Percentiles rank a stretch among this genome's conserved stretches.
phyloP scores from a whole-genome alignment of 2,113 vertebrate species.

The Pipa parva region DNA sequence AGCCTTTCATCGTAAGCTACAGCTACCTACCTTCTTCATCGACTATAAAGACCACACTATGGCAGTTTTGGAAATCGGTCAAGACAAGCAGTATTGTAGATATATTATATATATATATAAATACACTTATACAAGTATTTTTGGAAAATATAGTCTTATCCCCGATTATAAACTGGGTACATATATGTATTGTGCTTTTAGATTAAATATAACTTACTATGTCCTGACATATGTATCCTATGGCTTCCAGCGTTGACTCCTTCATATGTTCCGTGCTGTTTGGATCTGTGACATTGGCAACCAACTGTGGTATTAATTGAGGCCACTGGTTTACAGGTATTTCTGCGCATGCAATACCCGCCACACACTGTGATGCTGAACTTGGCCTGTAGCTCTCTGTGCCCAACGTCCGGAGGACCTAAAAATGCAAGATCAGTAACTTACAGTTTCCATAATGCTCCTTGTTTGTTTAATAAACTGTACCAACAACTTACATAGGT shows the following conservation, averaged over 20 bases:
- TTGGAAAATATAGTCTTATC: no score
- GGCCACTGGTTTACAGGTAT: constrained; percentile 97
- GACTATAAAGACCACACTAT: no score
- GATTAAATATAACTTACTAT: constrained; percentile 72
- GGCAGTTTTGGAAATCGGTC: no score
- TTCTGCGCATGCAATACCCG: constrained; percentile 93
- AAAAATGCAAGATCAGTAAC: background rate
- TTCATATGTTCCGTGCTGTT: constrained; percentile 98
- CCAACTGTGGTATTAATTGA: constrained; percentile 90
- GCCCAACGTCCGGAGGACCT: constrained; percentile 94
- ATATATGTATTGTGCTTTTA: no score
- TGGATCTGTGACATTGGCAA: constrained; percentile 91
- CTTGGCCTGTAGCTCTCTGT: constrained; percentile 96
- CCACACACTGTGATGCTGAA: constrained; percentile 94
- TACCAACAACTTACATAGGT: constrained; percentile 77
- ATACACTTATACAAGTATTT: no score
- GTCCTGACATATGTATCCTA: constrained; percentile 98
- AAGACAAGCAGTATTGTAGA: no score
- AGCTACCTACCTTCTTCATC: no score
- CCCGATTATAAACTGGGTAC: no score
- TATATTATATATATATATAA: no score
- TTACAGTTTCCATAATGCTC: no score
- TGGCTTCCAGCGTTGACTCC: constrained; percentile 96
- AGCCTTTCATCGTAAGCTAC: no score
- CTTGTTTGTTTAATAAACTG: no score